These are phyloP conservation scores for Keiferia lycopersicella DNA, from an alignment of 2,888 invertebrate species.

Conservation along the genomic window DNA sequence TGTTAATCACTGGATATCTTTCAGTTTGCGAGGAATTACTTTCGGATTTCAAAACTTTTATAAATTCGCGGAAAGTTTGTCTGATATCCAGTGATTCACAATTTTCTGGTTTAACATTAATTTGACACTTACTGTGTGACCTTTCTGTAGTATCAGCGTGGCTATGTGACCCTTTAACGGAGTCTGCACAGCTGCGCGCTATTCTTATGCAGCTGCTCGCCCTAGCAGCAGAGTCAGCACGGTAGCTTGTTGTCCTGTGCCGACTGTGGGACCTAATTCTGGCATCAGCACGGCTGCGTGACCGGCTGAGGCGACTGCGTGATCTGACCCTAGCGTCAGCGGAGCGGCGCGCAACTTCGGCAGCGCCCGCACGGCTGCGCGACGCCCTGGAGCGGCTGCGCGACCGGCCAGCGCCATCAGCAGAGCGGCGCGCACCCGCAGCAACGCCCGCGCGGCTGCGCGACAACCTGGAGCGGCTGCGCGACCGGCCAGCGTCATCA, in stretches of 20 bases:
- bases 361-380: background rate
- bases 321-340: background rate
- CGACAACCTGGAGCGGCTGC: background rate
- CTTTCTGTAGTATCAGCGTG: background rate
- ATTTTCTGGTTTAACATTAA: background rate
- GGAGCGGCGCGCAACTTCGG: background rate
- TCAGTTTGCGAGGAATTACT: background rate
- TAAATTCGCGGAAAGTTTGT: background rate
- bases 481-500: background rate
- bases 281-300: background rate
- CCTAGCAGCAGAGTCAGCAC: background rate
- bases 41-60: background rate
- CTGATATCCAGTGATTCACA: constrained; percentile 2
- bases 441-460: background rate
- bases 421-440: background rate
- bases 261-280: background rate
- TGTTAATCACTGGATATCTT: background rate
- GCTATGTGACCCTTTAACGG: background rate
- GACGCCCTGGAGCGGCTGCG: no score
- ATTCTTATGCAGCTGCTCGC: background rate
- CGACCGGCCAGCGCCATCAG: background rate
- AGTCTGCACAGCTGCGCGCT: background rate
- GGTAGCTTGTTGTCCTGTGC: no score
- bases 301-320: background rate
- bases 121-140: background rate